phyloP scores from a whole-genome alignment of 1,140 invertebrate genomes.

The Macrocentrus cingulum region DNA sequence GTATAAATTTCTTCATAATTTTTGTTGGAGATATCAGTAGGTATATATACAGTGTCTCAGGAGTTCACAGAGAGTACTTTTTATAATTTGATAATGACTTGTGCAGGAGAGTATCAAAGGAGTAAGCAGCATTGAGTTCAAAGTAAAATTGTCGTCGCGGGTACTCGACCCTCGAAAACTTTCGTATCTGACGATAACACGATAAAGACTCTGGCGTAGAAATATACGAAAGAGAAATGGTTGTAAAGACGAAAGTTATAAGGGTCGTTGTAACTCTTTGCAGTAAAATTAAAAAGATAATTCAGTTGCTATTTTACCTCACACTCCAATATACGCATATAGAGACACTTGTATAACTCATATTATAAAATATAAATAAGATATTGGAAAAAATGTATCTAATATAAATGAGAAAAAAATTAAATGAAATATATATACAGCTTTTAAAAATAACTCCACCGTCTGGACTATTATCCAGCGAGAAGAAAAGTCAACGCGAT shows the following conservation, averaged over 20 bases:
- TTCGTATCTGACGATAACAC: conserved; percentile 30
- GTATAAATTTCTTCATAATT: background rate
- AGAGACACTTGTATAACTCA: no score
- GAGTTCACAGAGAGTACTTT: conserved; percentile 10
- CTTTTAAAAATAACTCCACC: no score
- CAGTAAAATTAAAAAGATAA: background rate
- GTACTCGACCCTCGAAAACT: conserved; percentile 22
- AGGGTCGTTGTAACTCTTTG: conserved; percentile 42
- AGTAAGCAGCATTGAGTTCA: conserved; percentile 15
- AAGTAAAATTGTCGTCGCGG: conserved; percentile 9
- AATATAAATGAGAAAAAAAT: background rate
- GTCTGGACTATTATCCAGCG: no score
- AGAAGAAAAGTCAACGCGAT: no score
- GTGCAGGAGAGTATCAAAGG: conserved; percentile 12
- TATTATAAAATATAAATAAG: no score
- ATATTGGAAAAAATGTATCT: no score
- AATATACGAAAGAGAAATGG: conserved; percentile 31
- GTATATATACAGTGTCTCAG: no score
- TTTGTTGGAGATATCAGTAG: background rate
- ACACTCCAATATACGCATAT: conserved; percentile 12
- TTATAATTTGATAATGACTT: conserved; percentile 25
- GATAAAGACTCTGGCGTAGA: conserved; percentile 13
- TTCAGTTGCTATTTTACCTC: no score
- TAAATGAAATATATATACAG: no score
- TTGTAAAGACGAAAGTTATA: conserved; percentile 48